Conservation (phyloP, 2,113 vertebrate species). For the Ammospiza caudacuta region DNA sequence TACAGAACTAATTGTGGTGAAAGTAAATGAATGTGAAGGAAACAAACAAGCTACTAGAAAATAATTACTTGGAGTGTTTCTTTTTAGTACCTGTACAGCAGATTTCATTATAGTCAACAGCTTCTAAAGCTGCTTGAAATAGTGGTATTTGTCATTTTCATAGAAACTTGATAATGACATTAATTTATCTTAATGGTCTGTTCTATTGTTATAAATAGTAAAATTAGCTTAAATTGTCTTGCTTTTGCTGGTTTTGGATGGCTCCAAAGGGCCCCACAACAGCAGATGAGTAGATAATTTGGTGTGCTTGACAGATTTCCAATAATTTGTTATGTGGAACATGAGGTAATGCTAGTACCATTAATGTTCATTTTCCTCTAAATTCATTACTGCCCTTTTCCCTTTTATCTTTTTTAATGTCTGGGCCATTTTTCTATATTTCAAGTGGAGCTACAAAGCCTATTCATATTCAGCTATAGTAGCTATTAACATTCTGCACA, state of each 20-base stretch:
- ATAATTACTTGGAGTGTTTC: conserved; percentile 99
- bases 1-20: conserved; percentile 98
- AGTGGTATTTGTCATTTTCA: conserved; percentile 99
- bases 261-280: conserved; percentile 90
- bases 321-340: conserved; percentile 99
- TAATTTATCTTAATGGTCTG: conserved; percentile 99
- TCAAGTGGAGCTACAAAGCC: conserved; percentile 92
- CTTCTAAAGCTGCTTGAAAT: conserved; percentile 98
- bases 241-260: conserved; percentile 98
- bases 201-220: conserved; percentile 99
- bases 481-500: conserved; percentile 88
- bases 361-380: conserved; percentile 99
- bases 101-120: conserved; percentile 99
- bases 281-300: conserved; percentile 99
- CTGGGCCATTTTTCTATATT: conserved; percentile 90
- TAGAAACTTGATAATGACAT: conserved; percentile 99
- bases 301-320: conserved; percentile 99
- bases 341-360: conserved; percentile 99
- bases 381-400: conserved; percentile 99
- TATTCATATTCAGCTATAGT: conserved; percentile 83
- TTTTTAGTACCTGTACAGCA: conserved; percentile 98
- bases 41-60: conserved; percentile 99
- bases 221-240: conserved; percentile 99
- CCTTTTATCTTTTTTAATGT: conserved; percentile 99
- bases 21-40: conserved; percentile 99